phyloP scores from a whole-genome alignment of 2,113 vertebrate genomes.

The Paradisaea rubra region DNA sequence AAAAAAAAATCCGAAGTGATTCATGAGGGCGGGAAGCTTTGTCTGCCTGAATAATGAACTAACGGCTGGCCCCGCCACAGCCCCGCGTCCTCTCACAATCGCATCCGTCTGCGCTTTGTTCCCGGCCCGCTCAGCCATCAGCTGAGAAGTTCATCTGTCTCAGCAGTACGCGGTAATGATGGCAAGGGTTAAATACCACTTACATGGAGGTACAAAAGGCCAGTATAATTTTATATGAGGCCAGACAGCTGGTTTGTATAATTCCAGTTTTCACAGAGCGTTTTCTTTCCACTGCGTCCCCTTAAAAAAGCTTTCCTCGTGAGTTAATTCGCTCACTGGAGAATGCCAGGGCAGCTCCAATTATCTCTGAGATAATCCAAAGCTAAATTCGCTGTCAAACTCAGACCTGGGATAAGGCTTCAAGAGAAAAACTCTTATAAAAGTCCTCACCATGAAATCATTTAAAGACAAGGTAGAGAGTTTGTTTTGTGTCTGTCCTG shows the following conservation, averaged over 20 bases:
- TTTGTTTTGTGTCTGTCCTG: background rate
- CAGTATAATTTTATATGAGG: conserved; percentile 25
- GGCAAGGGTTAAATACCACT: conserved; percentile 51
- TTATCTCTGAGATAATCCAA: background rate
- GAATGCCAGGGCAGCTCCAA: background rate
- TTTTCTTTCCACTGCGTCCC: background rate
- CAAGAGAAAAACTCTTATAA: background rate
- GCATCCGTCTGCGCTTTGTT: conserved; percentile 21
- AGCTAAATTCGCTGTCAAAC: background rate
- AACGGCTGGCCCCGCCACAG: conserved; percentile 38
- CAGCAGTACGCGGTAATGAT: background rate
- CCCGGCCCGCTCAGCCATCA: conserved; percentile 37
- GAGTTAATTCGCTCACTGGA: background rate
- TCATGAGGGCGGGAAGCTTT: conserved; percentile 23
- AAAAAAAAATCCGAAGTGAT: background rate
- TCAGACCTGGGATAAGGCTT: background rate
- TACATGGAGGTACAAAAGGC: conserved; percentile 43
- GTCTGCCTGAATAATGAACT: conserved; percentile 52
- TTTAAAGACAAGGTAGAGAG: background rate
- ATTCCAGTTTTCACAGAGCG: background rate
- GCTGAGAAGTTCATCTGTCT: conserved; percentile 29
- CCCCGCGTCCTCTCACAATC: background rate
- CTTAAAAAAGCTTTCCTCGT: background rate
- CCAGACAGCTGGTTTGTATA: conserved; percentile 49
- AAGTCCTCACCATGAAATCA: background rate